Evolutionary conservation across 2,113 vertebrate genomes (phyloP).

Genomic region (Colinus virginianus): DNA sequence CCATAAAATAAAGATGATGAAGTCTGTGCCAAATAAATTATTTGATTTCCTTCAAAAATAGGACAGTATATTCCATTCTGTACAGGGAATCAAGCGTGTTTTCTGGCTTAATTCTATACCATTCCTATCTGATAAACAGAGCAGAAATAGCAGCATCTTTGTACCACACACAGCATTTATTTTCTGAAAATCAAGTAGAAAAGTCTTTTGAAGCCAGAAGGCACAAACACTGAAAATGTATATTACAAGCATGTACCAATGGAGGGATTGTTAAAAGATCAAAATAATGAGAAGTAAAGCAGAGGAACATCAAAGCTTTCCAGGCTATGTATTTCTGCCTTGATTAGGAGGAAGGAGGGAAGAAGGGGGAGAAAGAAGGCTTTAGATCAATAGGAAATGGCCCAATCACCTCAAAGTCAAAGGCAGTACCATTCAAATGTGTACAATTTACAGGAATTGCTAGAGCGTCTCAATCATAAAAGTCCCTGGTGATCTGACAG

Average conservation of each 20-base stretch:
- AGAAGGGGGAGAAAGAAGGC: neutral
- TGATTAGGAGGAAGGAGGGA: constrained; percentile 49
- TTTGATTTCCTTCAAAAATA: constrained; percentile 46
- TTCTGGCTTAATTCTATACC: neutral
- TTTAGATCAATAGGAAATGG: constrained; percentile 66
- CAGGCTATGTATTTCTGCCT: constrained; percentile 48
- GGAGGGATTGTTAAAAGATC: constrained; percentile 58
- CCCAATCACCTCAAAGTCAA: constrained; percentile 32
- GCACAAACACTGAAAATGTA: constrained; percentile 24
- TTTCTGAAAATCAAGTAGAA: constrained; percentile 2
- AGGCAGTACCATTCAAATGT: constrained; percentile 33
- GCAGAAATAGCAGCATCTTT: neutral
- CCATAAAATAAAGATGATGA: constrained; percentile 55
- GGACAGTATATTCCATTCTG: neutral
- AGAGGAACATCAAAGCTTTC: constrained; percentile 67
- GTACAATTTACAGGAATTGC: constrained; percentile 54
- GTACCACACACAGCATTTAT: constrained; percentile 12
- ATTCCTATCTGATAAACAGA: neutral
- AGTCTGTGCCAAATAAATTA: constrained; percentile 36
- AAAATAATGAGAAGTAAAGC: constrained; percentile 63
- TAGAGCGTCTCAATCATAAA: constrained; percentile 47
- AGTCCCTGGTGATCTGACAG: constrained; percentile 51
- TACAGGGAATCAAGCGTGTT: neutral
- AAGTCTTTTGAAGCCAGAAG: constrained; percentile 45
- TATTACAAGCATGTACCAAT: constrained; percentile 7